These are phyloP conservation scores for Clarias laeviceps DNA, from an alignment of 2,797 vertebrate genomes.

Conservation along the genomic window DNA sequence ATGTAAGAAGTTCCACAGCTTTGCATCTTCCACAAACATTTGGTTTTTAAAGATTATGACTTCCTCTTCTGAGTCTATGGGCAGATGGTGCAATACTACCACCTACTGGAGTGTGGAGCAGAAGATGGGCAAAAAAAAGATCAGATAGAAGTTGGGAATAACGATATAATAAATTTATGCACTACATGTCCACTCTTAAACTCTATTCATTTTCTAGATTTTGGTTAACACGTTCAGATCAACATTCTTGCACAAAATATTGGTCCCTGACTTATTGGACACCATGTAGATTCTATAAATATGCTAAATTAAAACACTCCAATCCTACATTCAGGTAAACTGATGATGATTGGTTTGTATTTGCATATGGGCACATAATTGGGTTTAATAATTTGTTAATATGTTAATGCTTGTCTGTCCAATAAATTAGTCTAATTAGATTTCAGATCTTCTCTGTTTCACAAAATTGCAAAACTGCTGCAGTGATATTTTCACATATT, in stretches of 20 bases:
- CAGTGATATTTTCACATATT: background rate
- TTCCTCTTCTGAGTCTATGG: no score
- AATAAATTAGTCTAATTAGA: background rate
- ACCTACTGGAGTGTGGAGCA: no score
- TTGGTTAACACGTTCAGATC: background rate
- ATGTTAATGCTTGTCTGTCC: background rate
- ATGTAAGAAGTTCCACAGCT: no score
- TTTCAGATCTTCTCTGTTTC: background rate
- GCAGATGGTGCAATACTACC: no score
- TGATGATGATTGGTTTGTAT: background rate
- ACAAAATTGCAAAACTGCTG: background rate
- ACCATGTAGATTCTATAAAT: background rate
- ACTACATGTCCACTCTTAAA: background rate
- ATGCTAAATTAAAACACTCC: background rate
- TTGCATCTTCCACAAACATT: no score
- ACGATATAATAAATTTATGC: no score
- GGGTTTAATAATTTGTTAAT: background rate
- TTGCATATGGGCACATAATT: background rate
- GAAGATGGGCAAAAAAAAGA: no score
- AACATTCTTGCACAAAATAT: background rate
- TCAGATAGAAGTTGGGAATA: no score
- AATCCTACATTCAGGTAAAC: background rate
- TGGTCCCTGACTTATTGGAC: background rate
- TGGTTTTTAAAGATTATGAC: no score
- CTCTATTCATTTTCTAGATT: background rate